phyloP scores from a whole-genome alignment of 2,888 invertebrate genomes.

The Lycocerus yunnanus region DNA sequence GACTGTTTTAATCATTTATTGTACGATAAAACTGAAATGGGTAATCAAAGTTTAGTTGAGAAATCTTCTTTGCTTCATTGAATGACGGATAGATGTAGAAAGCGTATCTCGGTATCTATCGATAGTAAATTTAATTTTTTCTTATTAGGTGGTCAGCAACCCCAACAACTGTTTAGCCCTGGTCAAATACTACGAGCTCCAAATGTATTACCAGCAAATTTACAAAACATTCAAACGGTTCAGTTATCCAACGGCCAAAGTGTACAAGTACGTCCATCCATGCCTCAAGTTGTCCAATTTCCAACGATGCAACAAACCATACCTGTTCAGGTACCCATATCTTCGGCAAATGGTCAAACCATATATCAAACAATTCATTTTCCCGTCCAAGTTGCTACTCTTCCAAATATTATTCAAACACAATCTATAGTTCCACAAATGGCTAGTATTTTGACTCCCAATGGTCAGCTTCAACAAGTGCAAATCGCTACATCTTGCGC shows the following conservation, averaged over 20 bases:
- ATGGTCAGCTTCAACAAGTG: slow-evolving; percentile 87
- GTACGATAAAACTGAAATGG: no score
- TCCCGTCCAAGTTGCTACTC: slow-evolving; percentile 76
- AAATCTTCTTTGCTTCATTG: not conserved
- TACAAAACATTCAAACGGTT: slow-evolving; percentile 72
- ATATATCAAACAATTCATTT: slow-evolving; percentile 95
- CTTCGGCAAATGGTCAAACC: slow-evolving; percentile 84
- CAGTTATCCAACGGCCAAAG: slow-evolving; percentile 75
- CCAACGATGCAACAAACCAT: slow-evolving; percentile 75
- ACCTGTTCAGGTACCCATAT: slow-evolving; percentile 89
- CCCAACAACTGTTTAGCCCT: slow-evolving; percentile 61
- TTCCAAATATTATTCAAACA: slow-evolving; percentile 62
- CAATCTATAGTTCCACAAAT: slow-evolving; percentile 72
- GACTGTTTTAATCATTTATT: no score
- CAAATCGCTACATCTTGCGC: slow-evolving; percentile 70
- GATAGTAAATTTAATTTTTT: slow-evolving; percentile 10
- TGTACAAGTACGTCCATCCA: slow-evolving; percentile 67
- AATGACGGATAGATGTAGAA: not conserved
- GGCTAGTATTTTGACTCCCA: slow-evolving; percentile 84
- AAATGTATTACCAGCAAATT: slow-evolving; percentile 66
- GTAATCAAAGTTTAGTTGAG: not conserved
- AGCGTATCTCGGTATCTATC: not conserved
- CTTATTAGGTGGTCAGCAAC: slow-evolving; percentile 55
- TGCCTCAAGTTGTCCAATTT: slow-evolving; percentile 65
- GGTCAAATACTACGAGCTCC: slow-evolving; percentile 81